These are phyloP conservation scores for Hybos culiciformis DNA, from an alignment of 2,888 invertebrate species.

Conservation along the genomic window DNA sequence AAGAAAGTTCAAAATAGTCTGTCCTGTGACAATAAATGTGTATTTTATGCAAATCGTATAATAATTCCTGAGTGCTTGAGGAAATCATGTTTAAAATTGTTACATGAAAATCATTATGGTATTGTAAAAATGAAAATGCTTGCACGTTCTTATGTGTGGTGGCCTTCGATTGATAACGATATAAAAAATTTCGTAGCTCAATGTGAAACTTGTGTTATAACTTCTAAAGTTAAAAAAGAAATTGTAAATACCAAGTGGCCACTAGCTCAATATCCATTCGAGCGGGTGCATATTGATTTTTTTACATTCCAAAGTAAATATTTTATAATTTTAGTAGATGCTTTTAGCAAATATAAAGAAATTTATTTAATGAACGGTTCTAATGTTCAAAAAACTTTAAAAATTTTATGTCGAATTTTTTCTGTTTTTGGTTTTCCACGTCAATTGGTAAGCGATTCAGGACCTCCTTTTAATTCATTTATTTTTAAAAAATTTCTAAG, in stretches of 20 bases:
- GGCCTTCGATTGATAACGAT: conserved; percentile 4
- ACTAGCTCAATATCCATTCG: conserved; percentile 2
- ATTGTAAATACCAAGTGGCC: conserved; percentile 6
- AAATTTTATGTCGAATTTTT: not conserved
- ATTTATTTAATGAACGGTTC: conserved; percentile 2
- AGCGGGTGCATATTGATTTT: conserved; percentile 7
- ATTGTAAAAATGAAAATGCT: conserved; percentile 7
- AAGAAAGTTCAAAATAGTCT: conserved; percentile 4
- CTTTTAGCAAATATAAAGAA: conserved; percentile 4
- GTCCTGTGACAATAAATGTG: conserved; percentile 2
- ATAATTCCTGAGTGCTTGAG: conserved; percentile 1
- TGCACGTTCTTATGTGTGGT: conserved; percentile 6
- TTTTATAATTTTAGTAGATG: conserved; percentile 5
- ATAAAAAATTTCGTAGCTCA: conserved; percentile 4
- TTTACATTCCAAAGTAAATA: conserved; percentile 6
- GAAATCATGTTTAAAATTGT: not conserved
- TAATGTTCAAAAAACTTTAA: not conserved
- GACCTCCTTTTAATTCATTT: conserved; percentile 2
- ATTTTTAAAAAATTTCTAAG: conserved; percentile 1
- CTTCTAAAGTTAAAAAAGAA: conserved; percentile 3
- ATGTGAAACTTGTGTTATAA: conserved; percentile 6
- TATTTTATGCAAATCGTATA: conserved; percentile 4
- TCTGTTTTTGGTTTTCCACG: conserved; percentile 3
- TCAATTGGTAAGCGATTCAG: conserved; percentile 3
- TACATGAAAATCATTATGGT: conserved; percentile 5